Evolutionary conservation across 1,140 invertebrate species (phyloP).

Genomic region (Aleiodes sp.): DNA sequence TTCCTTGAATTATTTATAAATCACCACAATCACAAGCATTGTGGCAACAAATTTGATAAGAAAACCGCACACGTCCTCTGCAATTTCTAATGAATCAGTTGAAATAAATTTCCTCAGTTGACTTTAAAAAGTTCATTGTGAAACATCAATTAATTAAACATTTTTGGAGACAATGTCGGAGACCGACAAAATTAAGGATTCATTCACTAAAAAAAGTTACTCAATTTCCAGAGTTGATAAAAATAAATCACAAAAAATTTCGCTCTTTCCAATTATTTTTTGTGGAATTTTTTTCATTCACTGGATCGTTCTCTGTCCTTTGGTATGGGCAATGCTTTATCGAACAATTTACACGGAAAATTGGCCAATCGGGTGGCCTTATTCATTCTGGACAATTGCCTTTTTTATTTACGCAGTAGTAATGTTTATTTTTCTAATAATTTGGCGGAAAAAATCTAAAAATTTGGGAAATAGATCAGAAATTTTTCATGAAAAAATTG

Average conservation of each 20-base stretch:
- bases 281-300: conserved; percentile 54
- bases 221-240: neutral
- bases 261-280: conserved; percentile 32
- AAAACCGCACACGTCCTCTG: too few species aligned
- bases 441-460: conserved; percentile 40
- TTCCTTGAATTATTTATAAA: too few species aligned
- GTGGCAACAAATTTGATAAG: too few species aligned
- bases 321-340: conserved; percentile 41
- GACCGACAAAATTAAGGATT: neutral
- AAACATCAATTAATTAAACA: too few species aligned
- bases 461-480: neutral
- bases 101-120: too few species aligned
- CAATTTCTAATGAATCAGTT: too few species aligned
- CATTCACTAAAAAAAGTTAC: neutral
- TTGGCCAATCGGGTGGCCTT: conserved; percentile 39
- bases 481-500: neutral
- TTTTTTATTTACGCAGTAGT: conserved; percentile 54
- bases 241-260: conserved; percentile 22
- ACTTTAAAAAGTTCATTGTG: too few species aligned
- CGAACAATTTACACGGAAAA: conserved; percentile 4
- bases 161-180: too few species aligned
- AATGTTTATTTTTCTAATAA: conserved; percentile 41
- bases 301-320: conserved; percentile 59
- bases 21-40: too few species aligned
- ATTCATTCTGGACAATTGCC: conserved; percentile 49